Base-by-base conservation (phyloP, 2,797 vertebrate species). In the Erethizon dorsatum region DNA sequence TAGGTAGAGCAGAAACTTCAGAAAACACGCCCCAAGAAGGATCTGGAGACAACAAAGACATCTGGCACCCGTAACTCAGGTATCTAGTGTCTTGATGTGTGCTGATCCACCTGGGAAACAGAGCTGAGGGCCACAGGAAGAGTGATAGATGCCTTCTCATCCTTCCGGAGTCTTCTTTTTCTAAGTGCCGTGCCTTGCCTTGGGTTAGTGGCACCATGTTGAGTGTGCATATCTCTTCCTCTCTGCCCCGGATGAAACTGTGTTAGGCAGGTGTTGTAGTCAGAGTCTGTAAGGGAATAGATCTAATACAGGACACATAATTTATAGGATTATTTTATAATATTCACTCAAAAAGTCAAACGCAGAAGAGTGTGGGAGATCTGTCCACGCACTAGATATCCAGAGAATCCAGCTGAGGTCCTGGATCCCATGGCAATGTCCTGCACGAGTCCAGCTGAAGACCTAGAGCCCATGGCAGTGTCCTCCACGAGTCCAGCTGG, bases 1-100 rank as follows among this genome's bases (percentile, higher is more conserved):
- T 57, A 24, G 41, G 54, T 91, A 41, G 18, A 91, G 24, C 10
- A 88, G 31, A 24, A 57, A 33, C 71, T 79, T 92, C 57, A 41
- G 77, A 95, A 91, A 93, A 83, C 7, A 57, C 47, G 28, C 6
- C 37, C n/a, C 63, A 75, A 67, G 85, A 90, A 96, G 79, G 22
- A 20, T 92, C 8, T n/a, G 28, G 78, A 93, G 45, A 65, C 6
- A 26, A 1, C 6, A 7, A n/a, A 33, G 54, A 15, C 41, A 28
- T 50, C 5, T 9, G 26, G 24, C 37, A 13, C n/a, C 28, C 75
- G 9, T 24, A 57, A 14, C 5, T 83, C 28, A 9, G 28, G 18
- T 77, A 50, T 50, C 65, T 52, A 54, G 59, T 91, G 54, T 73
- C 56, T 79, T 50, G 12, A 82, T 18, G 26, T 37, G 24, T 33